These are phyloP conservation scores for Microcebus griseorufus DNA, from an alignment of 2,113 vertebrate species.

Conservation along the genomic window DNA sequence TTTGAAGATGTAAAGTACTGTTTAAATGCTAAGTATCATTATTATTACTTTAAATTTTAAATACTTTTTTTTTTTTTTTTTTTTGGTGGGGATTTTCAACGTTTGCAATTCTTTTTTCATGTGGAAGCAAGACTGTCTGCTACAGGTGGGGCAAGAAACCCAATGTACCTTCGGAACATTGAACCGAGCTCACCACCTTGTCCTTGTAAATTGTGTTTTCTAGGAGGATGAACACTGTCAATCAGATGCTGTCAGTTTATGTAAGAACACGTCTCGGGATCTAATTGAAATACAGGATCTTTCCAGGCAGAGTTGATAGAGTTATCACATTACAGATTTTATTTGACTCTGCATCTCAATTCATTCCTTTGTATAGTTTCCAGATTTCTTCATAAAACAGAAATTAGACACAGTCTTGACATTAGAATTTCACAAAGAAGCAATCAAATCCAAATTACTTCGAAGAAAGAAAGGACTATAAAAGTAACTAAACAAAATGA, in stretches of 20 bases:
- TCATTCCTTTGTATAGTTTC: slow-evolving; percentile 79
- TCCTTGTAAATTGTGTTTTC: slow-evolving; percentile 68
- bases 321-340: slow-evolving; percentile 81
- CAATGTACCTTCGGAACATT: background rate
- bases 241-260: slow-evolving; percentile 76
- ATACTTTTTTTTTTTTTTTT: slow-evolving; percentile 22
- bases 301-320: slow-evolving; percentile 78
- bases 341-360: slow-evolving; percentile 77
- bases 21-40: slow-evolving; percentile 76
- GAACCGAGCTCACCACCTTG: slow-evolving; percentile 6
- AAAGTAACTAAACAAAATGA: slow-evolving; percentile 79
- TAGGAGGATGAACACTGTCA: slow-evolving; percentile 75
- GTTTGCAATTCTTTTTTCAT: background rate
- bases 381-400: slow-evolving; percentile 82
- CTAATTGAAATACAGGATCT: slow-evolving; percentile 80
- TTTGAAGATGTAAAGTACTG: slow-evolving; percentile 78
- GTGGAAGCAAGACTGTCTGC: background rate
- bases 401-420: slow-evolving; percentile 81
- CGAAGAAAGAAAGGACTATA: slow-evolving; percentile 76
- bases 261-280: slow-evolving; percentile 76
- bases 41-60: slow-evolving; percentile 76
- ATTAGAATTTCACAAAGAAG: slow-evolving; percentile 80
- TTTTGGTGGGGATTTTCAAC: slow-evolving; percentile 53
- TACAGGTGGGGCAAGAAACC: background rate
- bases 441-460: slow-evolving; percentile 83